These are phyloP conservation scores for Nasonovia ribisnigri DNA, from an alignment of 2,888 invertebrate genomes.

Conservation along the genomic window DNA sequence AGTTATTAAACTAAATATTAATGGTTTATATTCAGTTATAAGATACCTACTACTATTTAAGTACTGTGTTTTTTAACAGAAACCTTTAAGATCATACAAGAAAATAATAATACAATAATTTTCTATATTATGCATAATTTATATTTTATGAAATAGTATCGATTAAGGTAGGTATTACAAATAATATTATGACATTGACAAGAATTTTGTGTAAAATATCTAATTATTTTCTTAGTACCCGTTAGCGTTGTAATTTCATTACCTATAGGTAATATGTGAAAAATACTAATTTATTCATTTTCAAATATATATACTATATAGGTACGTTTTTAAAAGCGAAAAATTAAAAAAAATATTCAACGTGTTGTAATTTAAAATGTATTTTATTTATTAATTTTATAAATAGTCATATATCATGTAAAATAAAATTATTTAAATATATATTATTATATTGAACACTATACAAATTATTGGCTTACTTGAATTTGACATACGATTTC, in stretches of 20 bases:
- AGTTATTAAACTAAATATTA: not conserved
- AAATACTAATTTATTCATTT: not conserved
- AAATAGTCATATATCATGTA: not conserved
- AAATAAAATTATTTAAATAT: not conserved
- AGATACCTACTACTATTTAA: not conserved
- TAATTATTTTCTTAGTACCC: not conserved
- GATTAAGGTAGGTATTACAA: not conserved
- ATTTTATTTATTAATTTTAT: not conserved
- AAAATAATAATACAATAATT: not conserved
- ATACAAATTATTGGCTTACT: constrained; percentile 73
- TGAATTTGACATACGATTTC: constrained; percentile 92
- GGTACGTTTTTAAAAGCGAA: not conserved
- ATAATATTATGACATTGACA: not conserved
- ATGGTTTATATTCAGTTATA: not conserved
- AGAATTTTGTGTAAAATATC: not conserved
- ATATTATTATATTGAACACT: not conserved
- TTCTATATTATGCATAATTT: not conserved
- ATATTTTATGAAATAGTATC: not conserved
- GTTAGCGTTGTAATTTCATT: not conserved
- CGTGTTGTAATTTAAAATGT: not conserved
- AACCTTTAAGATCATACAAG: not conserved
- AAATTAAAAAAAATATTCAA: not conserved
- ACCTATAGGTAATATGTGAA: not conserved
- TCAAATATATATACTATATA: not conserved
- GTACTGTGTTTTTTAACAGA: not conserved